Evolutionary conservation across 2,113 vertebrate genomes (phyloP).

Genomic region (Grammomys dolichurus): DNA sequence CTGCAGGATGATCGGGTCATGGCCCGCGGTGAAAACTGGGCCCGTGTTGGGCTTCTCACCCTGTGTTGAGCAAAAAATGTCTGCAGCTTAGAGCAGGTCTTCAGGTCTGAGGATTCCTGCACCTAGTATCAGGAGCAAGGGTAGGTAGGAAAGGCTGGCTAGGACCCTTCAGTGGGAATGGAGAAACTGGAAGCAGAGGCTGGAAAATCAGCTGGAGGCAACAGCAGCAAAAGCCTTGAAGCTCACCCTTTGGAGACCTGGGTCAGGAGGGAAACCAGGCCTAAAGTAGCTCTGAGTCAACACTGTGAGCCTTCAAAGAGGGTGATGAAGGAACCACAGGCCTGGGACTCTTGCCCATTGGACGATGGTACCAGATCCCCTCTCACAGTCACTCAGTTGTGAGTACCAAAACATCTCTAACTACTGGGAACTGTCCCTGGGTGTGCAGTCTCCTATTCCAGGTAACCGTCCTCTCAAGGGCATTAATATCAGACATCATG

Average conservation of each 20-base stretch:
- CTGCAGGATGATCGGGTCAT: neutral
- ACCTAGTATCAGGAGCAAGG: fast-evolving
- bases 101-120: fast-evolving
- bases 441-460: neutral
- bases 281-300: fast-evolving
- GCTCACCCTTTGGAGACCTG: neutral
- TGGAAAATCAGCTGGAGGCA: neutral
- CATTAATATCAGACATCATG: neutral
- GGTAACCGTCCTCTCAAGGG: neutral
- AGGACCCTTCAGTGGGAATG: neutral
- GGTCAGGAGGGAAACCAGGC: neutral
- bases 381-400: too few relatives aligned
- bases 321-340: too few relatives aligned
- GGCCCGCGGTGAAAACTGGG: neutral
- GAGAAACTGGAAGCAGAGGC: neutral
- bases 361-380: neutral
- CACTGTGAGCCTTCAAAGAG: fast-evolving
- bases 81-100: neutral
- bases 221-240: fast-evolving
- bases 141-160: neutral
- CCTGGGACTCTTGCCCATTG: too few relatives aligned
- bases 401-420: neutral
- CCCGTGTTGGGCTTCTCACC: neutral
- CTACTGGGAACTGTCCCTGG: neutral
- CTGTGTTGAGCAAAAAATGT: neutral